These are phyloP conservation scores for Stegastes partitus DNA, from an alignment of 2,113 vertebrate genomes.

Conservation along the genomic window DNA sequence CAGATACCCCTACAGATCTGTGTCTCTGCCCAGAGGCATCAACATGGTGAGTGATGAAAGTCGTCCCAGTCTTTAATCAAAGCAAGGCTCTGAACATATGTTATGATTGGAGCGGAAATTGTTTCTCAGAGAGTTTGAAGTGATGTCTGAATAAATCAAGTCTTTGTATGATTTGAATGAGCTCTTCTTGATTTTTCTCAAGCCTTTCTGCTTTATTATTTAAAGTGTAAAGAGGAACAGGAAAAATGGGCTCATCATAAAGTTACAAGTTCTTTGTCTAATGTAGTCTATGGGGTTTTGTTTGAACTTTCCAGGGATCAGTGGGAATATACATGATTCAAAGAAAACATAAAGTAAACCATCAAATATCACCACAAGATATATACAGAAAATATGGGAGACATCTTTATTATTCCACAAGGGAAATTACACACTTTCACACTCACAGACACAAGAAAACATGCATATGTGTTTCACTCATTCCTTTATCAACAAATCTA, in stretches of 20 bases:
- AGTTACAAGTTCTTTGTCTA: not conserved
- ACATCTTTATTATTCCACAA: no score
- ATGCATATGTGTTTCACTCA: no score
- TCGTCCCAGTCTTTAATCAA: constrained; percentile 57
- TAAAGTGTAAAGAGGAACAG: not conserved
- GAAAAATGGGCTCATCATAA: not conserved
- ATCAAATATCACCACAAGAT: not conserved
- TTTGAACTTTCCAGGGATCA: constrained; percentile 20
- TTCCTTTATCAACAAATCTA: no score
- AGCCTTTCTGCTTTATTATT: constrained; percentile 15
- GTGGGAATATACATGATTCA: not conserved
- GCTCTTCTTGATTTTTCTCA: constrained; percentile 27
- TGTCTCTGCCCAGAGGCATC: constrained; percentile 78
- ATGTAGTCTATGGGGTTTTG: not conserved
- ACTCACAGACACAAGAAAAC: no score
- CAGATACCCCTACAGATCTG: constrained; percentile 73
- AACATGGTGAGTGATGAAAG: constrained; percentile 80
- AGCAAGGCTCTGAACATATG: constrained; percentile 60
- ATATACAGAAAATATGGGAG: no score
- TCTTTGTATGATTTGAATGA: constrained; percentile 38
- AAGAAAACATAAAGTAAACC: not conserved
- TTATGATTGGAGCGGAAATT: constrained; percentile 52
- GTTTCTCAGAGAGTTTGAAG: constrained; percentile 50
- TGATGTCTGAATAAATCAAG: constrained; percentile 48
- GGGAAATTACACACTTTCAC: no score